Evolutionary conservation across 2,113 vertebrate genomes (phyloP), one percentile per base, ranked within the genome.

Genomic region (Dolichotis patagonum): DNA sequence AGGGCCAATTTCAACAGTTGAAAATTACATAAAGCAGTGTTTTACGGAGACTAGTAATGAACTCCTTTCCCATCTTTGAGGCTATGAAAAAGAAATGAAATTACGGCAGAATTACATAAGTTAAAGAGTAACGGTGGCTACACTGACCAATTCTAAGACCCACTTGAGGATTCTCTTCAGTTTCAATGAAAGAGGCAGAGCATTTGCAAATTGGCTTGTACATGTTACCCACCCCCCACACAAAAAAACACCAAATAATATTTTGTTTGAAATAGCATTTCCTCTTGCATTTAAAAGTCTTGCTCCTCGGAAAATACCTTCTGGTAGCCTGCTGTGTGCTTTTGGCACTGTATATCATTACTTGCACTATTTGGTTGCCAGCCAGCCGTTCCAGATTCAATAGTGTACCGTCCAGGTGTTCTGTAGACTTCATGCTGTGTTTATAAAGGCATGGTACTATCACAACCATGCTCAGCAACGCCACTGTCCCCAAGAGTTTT

Each of bases 1-100:
- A 9, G 81, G 78, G 54, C 41, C 14, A 10, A 11, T 69, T 65
- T 88, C 94, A 96, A 97, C 41, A 82, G 35, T 52, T 92, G 77
- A 63, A 88, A 69, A 75, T 91, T 38, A 30, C 41, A 60, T 22
- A 56, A 92, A 88, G 65, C n/a, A 14, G 30, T 90, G 77, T 71
- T 88, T 85, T 86, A 49, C 71, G 43, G 75, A 69, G 30, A 73
- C 49, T 20, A 58, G 82, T 63, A 43, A 80, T 58, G 71, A 95
- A 85, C 32, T 85, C 46, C 82, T 30, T 69, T 16, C 41, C 17
- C 22, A 54, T 77, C 67, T 95, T 54, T 91, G 65, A 67, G 32
- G 7, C 56, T 35, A 7, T 90, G n/a, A 38, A 26, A 60, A 94
- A 60, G 49, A 77, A 81, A 56, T 82, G 71, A 43, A 69, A 11